Evolutionary conservation across 2,888 invertebrate species (phyloP), one percentile per base, ranked within the genome.

Genomic region (Tinea semifulvella): DNA sequence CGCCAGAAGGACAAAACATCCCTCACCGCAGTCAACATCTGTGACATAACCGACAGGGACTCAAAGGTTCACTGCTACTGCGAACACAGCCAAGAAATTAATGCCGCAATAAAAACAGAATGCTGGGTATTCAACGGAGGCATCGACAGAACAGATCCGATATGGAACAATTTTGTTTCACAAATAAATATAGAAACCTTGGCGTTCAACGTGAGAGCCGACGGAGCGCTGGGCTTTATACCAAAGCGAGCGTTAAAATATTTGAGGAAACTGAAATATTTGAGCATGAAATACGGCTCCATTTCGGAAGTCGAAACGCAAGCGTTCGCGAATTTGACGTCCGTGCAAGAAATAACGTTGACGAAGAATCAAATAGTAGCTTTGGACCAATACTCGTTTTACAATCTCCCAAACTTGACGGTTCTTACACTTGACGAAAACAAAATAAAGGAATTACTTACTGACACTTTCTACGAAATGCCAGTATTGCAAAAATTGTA

Each of bases 61-160:
- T 76, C 83, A 1, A 85, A 86, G 53, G 76, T 88, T 17, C 87
- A 84, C 53, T 91, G 91, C 63, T 85, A 87, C 58, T 90, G 90
- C 60, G 84, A 87, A 56, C 79, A 79, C 49, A 79, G 80, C 39
- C 81, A 81, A 53, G 72, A 79, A 47, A 61, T 77, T 48, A 79
- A 79, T 54, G 73, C 84, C 58, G 89, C 89, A 2, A 83, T 86
- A 11, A 87, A 88, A 53, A 89, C 89, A 47, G 90, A 89, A 68
- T 94, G 93, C 60, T 87, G 88, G 86, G 85, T 92, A 2, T 88
- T 91, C 69, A 86, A 86, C 50, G 83, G 84, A 44, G 87, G 87
- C 14, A 83, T 89, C 55, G 83, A 86, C 38, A 83, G 81, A 57
- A 85, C 88, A 47, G 88, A 91, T 59, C 81, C 84, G 14, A 71